Conservation (phyloP, 2,888 invertebrate genomes). For the Limnephilus auricula region DNA sequence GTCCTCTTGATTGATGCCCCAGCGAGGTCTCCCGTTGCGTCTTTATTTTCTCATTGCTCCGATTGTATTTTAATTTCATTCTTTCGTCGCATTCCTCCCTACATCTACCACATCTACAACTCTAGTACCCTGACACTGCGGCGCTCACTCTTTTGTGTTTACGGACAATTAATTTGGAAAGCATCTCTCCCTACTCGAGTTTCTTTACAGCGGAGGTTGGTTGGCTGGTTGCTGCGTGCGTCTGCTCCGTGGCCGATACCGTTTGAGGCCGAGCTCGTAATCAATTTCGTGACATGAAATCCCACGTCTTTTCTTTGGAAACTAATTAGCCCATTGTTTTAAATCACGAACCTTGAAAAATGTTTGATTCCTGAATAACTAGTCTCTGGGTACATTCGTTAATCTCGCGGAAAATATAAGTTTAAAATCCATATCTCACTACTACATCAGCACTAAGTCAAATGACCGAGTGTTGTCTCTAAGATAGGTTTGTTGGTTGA, state of each 20-base stretch:
- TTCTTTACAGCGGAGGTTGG: constrained; percentile 7
- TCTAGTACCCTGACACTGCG: neutral
- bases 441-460: neutral
- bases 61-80: constrained; percentile 55
- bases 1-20: constrained; percentile 41
- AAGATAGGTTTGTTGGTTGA: neutral
- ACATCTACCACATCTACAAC: neutral
- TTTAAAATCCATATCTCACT: neutral
- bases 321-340: constrained; percentile 31
- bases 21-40: constrained; percentile 29
- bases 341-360: neutral
- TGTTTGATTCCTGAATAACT: neutral
- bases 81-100: constrained; percentile 25
- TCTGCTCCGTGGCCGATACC: constrained; percentile 10
- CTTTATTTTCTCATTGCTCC: constrained; percentile 46
- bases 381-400: neutral
- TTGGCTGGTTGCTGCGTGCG: constrained; percentile 2
- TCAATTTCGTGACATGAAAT: constrained; percentile 35
- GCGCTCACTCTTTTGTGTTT: constrained; percentile 51
- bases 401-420: neutral
- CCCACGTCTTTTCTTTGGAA: constrained; percentile 2
- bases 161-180: constrained; percentile 62
- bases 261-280: constrained; percentile 17
- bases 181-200: constrained; percentile 39
- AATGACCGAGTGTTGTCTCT: neutral